phyloP scores from a whole-genome alignment of 2,797 vertebrate species.

The Karalla daura region DNA sequence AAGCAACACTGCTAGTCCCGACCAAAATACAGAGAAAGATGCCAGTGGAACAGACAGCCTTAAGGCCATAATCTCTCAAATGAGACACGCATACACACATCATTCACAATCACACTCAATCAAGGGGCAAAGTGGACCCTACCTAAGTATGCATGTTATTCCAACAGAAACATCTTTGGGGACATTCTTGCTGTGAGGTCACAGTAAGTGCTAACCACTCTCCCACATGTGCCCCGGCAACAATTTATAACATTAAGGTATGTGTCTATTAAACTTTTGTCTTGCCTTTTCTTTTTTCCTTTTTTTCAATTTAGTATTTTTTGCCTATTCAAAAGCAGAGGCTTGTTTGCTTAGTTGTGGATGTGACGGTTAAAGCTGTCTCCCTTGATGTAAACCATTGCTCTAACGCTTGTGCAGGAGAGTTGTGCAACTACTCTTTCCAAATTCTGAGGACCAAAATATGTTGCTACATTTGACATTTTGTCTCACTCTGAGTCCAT shows the following conservation, averaged over 20 bases:
- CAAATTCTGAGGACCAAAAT: neutral
- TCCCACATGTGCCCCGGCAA: neutral
- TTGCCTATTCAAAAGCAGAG: neutral
- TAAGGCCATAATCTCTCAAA: neutral
- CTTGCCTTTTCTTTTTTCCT: neutral
- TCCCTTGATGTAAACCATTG: neutral
- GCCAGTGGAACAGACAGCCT: neutral
- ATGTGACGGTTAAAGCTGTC: neutral
- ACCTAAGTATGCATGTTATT: too few relatives aligned
- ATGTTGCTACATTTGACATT: conserved; percentile 16
- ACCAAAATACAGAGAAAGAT: conserved; percentile 46
- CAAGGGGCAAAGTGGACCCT: too few relatives aligned
- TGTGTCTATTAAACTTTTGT: neutral
- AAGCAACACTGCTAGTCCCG: conserved; percentile 32
- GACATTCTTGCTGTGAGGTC: too few relatives aligned
- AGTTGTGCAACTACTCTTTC: neutral
- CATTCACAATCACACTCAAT: too few relatives aligned
- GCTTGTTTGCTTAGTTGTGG: neutral
- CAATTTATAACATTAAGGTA: neutral
- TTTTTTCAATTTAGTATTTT: neutral
- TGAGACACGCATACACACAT: too few relatives aligned
- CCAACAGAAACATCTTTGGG: too few relatives aligned
- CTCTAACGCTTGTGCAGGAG: neutral
- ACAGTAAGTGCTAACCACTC: neutral
- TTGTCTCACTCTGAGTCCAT: conserved; percentile 22